A percentile compares a stretch with the other conserved stretches of the same genome.
Conservation (phyloP, 64 coral and sea anemone genomes). For the Stichodactyla helianthus region DNA sequence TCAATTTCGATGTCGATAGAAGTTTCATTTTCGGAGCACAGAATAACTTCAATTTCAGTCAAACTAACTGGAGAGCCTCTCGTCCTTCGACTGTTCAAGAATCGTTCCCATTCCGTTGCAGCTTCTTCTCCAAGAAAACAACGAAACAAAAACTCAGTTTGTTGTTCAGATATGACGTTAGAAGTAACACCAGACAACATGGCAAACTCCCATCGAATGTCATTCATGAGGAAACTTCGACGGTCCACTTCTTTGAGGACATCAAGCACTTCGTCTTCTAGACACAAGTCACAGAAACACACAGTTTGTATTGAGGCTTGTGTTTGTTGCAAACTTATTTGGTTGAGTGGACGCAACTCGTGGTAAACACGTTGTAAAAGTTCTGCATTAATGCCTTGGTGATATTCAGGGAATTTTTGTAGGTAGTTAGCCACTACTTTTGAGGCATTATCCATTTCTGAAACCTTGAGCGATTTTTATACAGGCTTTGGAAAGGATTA, state of each 20-base stretch:
- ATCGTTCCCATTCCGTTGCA: constrained; percentile 7
- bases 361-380: constrained; percentile 42
- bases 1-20: background rate
- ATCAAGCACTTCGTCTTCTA: constrained; percentile 42
- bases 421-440: background rate
- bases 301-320: constrained; percentile 36
- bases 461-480: background rate
- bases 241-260: constrained; percentile 48
- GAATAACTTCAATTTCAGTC: constrained; percentile 31
- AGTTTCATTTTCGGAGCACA: constrained; percentile 14
- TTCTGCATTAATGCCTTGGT: constrained; percentile 22
- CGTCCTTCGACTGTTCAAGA: constrained; percentile 1
- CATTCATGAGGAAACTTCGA: constrained; percentile 37
- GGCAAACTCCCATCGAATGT: constrained; percentile 49
- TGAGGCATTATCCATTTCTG: background rate
- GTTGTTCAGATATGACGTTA: constrained; percentile 29
- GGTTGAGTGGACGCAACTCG: constrained; percentile 34
- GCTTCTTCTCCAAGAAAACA: constrained; percentile 30
- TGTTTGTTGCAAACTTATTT: constrained; percentile 46
- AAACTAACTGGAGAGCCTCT: constrained; percentile 27
- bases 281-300: constrained; percentile 58
- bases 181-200: constrained; percentile 21
- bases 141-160: constrained; percentile 37
- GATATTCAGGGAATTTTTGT: background rate
- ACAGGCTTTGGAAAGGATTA: too few species aligned